Evolutionary conservation across 2,797 vertebrate species (phyloP).

Genomic region (Sparidentex hasta): DNA sequence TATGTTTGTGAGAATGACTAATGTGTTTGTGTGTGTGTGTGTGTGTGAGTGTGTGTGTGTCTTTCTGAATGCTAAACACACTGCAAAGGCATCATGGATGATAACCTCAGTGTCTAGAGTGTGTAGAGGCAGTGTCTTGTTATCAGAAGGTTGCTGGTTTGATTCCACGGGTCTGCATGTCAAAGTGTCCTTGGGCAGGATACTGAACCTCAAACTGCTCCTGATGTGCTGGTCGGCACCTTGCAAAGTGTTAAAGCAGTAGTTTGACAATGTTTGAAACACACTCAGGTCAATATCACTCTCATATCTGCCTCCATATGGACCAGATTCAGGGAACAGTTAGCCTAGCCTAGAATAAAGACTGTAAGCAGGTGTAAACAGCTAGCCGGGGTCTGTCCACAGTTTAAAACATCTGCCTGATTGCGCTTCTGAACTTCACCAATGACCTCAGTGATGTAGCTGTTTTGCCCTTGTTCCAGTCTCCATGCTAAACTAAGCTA

Average conservation of each 20-base stretch:
- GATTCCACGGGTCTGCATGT: too few species aligned
- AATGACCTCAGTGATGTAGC: background rate
- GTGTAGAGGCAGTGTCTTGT: too few species aligned
- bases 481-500: background rate
- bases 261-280: background rate
- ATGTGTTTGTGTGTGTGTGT: background rate
- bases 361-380: background rate
- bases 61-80: background rate
- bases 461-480: background rate
- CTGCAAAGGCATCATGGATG: background rate
- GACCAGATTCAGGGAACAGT: background rate
- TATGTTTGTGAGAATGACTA: slow-evolving; percentile 17
- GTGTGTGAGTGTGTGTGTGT: background rate
- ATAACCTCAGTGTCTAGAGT: background rate
- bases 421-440: background rate
- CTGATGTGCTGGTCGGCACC: too few species aligned
- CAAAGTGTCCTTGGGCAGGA: too few species aligned
- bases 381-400: background rate
- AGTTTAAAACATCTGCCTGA: background rate
- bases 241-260: background rate
- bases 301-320: background rate
- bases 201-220: too few species aligned
- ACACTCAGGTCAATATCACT: background rate
- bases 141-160: too few species aligned
- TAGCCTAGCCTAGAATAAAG: background rate